A percentile compares a stretch with the other conserved stretches of the same genome.
Evolutionary conservation across 2,888 invertebrate genomes (phyloP).

Genomic region (Sinotaia quadrata): DNA sequence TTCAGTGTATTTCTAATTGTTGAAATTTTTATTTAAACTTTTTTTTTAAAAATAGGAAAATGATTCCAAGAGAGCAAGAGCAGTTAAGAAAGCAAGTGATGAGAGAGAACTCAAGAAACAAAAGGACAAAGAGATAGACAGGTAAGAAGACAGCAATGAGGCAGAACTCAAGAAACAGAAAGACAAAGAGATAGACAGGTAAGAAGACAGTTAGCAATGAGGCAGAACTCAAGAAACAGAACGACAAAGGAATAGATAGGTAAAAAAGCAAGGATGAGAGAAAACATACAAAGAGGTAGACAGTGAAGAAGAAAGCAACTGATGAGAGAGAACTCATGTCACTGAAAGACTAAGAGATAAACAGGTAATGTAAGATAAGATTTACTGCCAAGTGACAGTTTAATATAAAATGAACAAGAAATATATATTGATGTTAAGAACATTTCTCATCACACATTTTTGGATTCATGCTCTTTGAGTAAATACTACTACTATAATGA

Average conservation of each 20-base stretch:
- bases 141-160: slow-evolving; percentile 68
- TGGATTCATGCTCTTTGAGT: too few species aligned
- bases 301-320: too few species aligned
- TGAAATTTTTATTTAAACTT: not conserved
- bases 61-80: slow-evolving; percentile 71
- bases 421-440: too few species aligned
- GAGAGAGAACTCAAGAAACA: slow-evolving; percentile 70
- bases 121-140: slow-evolving; percentile 71
- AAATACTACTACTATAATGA: too few species aligned
- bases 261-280: too few species aligned
- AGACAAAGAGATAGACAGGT: slow-evolving; percentile 71
- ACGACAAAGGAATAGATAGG: slow-evolving; percentile 72
- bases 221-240: slow-evolving; percentile 68
- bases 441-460: too few species aligned
- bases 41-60: slow-evolving; percentile 67
- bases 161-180: slow-evolving; percentile 69
- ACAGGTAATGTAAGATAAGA: too few species aligned
- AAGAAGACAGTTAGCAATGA: too few species aligned
- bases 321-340: slow-evolving; percentile 70
- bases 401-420: too few species aligned
- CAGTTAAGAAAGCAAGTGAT: slow-evolving; percentile 71
- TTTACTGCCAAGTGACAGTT: too few species aligned
- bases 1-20: too few species aligned
- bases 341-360: slow-evolving; percentile 70
- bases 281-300: too few species aligned